A percentile compares a stretch with the other conserved stretches of the same genome.
phyloP scores from a whole-genome alignment of 1,140 invertebrate species.

The Himalopsyche phryganea region DNA sequence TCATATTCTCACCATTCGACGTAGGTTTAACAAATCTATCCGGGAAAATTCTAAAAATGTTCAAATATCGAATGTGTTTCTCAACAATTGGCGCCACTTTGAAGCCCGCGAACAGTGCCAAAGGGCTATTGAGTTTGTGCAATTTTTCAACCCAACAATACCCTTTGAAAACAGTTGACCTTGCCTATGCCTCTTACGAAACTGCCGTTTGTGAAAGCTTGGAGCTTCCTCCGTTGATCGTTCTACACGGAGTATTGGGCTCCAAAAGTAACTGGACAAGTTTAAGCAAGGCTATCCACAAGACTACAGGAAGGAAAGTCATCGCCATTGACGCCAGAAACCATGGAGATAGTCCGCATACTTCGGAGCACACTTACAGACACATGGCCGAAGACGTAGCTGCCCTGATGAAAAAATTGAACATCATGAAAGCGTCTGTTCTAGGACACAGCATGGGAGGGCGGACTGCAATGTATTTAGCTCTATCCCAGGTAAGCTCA shows the following conservation, averaged over 20 bases:
- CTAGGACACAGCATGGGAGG: conserved; percentile 93
- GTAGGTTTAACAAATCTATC: no score
- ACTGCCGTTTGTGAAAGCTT: conserved; percentile 29
- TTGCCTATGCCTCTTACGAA: conserved; percentile 58
- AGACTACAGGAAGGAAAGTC: conserved; percentile 62
- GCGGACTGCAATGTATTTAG: conserved; percentile 74
- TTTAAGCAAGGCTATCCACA: conserved; percentile 69
- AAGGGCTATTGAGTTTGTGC: no score
- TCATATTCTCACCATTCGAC: no score
- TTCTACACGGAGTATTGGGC: conserved; percentile 83
- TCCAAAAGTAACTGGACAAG: conserved; percentile 78
- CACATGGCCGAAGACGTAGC: conserved; percentile 72
- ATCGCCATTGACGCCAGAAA: conserved; percentile 83
- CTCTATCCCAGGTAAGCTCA: conserved; percentile 46
- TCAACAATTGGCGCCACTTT: neutral
- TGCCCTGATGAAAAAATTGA: conserved; percentile 59
- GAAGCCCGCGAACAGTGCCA: no score
- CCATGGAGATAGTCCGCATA: conserved; percentile 86
- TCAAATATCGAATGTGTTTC: conserved; percentile 16
- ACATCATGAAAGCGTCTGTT: conserved; percentile 61
- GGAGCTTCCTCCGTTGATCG: conserved; percentile 62
- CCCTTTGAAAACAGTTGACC: conserved; percentile 44
- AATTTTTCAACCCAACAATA: conserved; percentile 14
- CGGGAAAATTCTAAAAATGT: conserved; percentile 12
- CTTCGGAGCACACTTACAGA: conserved; percentile 64